Conservation (phyloP, 2,113 vertebrate species). For the Oreochromis niloticus region DNA sequence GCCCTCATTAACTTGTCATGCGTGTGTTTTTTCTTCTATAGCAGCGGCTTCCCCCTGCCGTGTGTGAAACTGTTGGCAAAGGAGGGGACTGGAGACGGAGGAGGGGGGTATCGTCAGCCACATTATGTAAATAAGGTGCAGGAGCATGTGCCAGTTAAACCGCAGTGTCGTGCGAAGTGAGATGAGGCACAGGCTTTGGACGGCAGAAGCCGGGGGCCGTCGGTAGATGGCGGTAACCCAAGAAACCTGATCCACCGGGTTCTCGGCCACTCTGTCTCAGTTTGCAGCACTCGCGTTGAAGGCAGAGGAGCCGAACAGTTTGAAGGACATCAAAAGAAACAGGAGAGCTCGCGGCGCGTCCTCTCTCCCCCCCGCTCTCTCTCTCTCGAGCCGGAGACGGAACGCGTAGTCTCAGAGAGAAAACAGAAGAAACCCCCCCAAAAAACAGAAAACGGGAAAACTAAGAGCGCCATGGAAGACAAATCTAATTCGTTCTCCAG, state of each 20-base stretch:
- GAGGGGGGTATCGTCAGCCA: conserved; percentile 30
- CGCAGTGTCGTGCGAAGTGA: conserved; percentile 63
- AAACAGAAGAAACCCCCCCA: accelerated
- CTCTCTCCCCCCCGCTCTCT: neutral
- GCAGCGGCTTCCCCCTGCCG: neutral
- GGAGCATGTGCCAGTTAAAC: conserved; percentile 62
- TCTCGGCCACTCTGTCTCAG: conserved; percentile 67
- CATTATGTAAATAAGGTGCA: conserved; percentile 71
- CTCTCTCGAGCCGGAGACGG: conserved; percentile 57
- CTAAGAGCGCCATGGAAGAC: conserved; percentile 80
- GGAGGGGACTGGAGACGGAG: neutral
- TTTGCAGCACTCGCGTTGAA: conserved; percentile 74
- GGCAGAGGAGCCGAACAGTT: conserved; percentile 67
- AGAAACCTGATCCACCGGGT: conserved; percentile 73
- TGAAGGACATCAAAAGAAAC: conserved; percentile 73
- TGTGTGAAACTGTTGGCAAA: conserved; percentile 8
- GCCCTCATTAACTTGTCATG: neutral
- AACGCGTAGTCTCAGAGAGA: conserved; percentile 27
- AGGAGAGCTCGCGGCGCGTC: conserved; percentile 64
- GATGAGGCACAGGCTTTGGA: conserved; percentile 27
- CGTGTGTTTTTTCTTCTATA: neutral
- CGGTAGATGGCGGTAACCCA: conserved; percentile 79
- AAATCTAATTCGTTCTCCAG: conserved; percentile 86
- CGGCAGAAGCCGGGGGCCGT: conserved; percentile 58
- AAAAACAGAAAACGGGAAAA: conserved; percentile 1